Conservation (phyloP, 92 coral and sea anemone species). For the Epizoanthus fatuus region DNA sequence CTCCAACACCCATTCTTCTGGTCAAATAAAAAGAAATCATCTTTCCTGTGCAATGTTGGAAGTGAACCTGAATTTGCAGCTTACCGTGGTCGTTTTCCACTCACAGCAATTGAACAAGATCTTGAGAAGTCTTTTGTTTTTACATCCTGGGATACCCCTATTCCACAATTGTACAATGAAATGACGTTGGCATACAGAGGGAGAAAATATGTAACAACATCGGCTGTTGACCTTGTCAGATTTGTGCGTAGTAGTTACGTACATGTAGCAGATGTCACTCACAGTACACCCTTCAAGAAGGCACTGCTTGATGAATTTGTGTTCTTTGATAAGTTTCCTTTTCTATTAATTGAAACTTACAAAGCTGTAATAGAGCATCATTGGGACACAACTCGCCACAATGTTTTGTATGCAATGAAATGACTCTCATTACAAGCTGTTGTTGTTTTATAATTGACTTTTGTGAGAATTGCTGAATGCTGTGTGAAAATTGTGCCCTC, state of each 20-base stretch:
- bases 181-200: conserved; percentile 14
- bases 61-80: not conserved
- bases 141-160: not conserved
- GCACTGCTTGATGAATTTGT: conserved; percentile 35
- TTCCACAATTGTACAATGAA: not conserved
- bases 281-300: conserved; percentile 10
- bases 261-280: conserved; percentile 43
- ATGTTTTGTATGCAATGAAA: no score
- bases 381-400: conserved; percentile 3
- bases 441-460: no score
- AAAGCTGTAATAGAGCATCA: conserved; percentile 25
- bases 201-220: conserved; percentile 34
- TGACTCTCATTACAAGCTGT: no score
- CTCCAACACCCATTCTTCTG: not conserved
- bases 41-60: not conserved
- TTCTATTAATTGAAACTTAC: conserved; percentile 42
- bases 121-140: not conserved
- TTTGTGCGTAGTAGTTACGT: conserved; percentile 61
- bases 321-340: conserved; percentile 59
- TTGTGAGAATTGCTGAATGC: no score
- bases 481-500: no score
- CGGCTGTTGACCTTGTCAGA: conserved; percentile 54
- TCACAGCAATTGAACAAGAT: not conserved
- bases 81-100: not conserved
- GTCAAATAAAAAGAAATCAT: not conserved